These are phyloP conservation scores for Numenius arquata DNA, from an alignment of 2,113 vertebrate genomes.

Conservation along the genomic window DNA sequence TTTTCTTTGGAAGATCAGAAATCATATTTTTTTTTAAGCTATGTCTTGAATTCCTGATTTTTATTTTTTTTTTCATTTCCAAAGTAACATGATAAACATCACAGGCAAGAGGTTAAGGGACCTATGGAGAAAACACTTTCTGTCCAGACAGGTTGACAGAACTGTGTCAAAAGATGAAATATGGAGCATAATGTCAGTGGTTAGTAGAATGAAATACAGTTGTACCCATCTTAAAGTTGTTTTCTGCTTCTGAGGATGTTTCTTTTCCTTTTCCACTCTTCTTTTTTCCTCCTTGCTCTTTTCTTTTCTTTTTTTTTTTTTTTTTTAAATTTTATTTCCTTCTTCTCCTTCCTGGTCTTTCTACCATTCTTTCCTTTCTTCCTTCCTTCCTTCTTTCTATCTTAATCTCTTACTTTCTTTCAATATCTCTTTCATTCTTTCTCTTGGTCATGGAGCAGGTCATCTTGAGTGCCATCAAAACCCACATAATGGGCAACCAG, in stretches of 20 bases:
- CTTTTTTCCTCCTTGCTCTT: neutral
- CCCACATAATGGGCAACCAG: too few relatives aligned
- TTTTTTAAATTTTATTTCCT: neutral
- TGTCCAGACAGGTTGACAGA: neutral
- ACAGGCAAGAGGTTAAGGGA: neutral
- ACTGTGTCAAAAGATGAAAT: neutral
- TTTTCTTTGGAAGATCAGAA: neutral
- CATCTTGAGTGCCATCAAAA: too few relatives aligned
- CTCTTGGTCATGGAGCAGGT: too few relatives aligned
- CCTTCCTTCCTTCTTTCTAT: neutral
- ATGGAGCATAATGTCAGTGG: neutral
- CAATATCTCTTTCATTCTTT: neutral
- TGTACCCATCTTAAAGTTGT: neutral
- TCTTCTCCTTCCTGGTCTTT: neutral
- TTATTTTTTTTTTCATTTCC: neutral
- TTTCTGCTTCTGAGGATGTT: neutral
- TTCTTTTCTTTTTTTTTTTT: neutral
- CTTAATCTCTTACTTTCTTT: neutral
- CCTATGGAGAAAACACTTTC: neutral
- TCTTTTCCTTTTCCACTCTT: neutral
- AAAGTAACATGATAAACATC: neutral
- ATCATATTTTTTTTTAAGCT: neutral
- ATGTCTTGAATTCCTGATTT: neutral
- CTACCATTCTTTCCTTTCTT: too few relatives aligned
- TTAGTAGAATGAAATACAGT: neutral